These are phyloP conservation scores for Percopsis transmontana DNA, from an alignment of 2,113 vertebrate species.

Conservation along the genomic window DNA sequence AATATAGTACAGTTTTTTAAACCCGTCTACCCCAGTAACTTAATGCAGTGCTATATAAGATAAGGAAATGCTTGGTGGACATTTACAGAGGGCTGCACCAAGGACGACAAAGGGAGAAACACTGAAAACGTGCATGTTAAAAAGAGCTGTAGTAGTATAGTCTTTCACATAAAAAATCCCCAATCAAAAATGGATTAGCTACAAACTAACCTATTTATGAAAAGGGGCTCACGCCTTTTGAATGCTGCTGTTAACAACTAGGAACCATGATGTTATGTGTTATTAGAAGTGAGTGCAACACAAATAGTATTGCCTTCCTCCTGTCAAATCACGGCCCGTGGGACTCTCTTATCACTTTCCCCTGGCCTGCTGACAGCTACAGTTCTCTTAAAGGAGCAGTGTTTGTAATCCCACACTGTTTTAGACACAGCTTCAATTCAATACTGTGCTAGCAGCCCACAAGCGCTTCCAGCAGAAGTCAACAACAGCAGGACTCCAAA, in stretches of 20 bases:
- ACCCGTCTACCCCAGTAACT: neutral
- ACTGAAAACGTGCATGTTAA: neutral
- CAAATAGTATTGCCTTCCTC: slow-evolving; percentile 52
- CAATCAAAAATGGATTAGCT: slow-evolving; percentile 3
- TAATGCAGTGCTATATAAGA: neutral
- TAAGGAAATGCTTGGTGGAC: neutral
- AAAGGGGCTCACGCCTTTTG: slow-evolving; percentile 8
- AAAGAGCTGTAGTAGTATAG: neutral
- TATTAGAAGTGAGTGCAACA: slow-evolving; percentile 50
- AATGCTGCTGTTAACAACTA: slow-evolving; percentile 9
- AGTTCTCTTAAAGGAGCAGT: slow-evolving; percentile 51
- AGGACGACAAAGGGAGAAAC: neutral
- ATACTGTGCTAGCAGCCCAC: slow-evolving; percentile 11
- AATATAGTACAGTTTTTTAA: slow-evolving; percentile 23
- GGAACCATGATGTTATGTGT: slow-evolving; percentile 60
- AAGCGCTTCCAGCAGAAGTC: neutral
- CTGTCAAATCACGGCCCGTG: slow-evolving; percentile 62
- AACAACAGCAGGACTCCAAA: slow-evolving; percentile 28
- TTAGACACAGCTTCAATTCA: slow-evolving; percentile 10
- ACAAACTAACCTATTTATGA: neutral
- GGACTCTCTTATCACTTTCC: slow-evolving; percentile 65
- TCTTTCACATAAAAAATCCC: neutral
- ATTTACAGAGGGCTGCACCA: neutral
- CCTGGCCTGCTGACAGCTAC: slow-evolving; percentile 31
- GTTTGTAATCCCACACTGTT: neutral